Evolutionary conservation across 2,113 vertebrate genomes (phyloP).

Genomic region (Hyla sarda): DNA sequence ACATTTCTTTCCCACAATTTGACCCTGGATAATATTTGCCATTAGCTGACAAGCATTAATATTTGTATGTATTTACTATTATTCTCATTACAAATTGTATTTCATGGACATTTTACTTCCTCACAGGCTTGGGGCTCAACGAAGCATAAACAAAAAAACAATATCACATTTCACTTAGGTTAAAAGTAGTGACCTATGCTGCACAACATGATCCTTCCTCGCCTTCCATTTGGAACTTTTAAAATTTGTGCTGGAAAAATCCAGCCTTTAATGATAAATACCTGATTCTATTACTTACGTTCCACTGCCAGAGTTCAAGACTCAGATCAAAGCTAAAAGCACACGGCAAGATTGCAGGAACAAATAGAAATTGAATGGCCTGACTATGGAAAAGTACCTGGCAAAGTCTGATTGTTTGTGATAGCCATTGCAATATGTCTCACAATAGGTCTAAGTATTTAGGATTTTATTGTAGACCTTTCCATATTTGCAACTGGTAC

Average conservation of each 20-base stretch:
- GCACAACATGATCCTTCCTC: neutral
- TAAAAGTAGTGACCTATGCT: slow-evolving; percentile 36
- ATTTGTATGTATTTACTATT: neutral
- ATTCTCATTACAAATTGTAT: neutral
- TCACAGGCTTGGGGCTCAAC: neutral
- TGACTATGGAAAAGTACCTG: slow-evolving; percentile 30
- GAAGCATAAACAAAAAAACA: slow-evolving; percentile 12
- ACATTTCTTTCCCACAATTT: neutral
- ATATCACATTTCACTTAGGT: slow-evolving; percentile 48
- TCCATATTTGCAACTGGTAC: neutral
- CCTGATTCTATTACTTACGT: slow-evolving; percentile 56
- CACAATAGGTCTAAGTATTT: no score
- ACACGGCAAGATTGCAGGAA: slow-evolving; percentile 36
- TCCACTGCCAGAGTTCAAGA: slow-evolving; percentile 53
- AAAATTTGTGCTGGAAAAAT: slow-evolving; percentile 47
- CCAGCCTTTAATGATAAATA: slow-evolving; percentile 54
- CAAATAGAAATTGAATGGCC: slow-evolving; percentile 35
- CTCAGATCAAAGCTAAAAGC: slow-evolving; percentile 54
- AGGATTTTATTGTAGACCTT: neutral
- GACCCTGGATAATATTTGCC: neutral
- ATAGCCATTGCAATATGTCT: neutral
- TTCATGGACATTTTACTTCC: neutral
- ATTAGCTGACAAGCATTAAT: neutral
- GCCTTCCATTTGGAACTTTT: slow-evolving; percentile 51
- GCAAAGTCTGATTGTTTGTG: neutral